Evolutionary conservation across 2,797 vertebrate species (phyloP).

Genomic region (Scolopax bukidnonensis): DNA sequence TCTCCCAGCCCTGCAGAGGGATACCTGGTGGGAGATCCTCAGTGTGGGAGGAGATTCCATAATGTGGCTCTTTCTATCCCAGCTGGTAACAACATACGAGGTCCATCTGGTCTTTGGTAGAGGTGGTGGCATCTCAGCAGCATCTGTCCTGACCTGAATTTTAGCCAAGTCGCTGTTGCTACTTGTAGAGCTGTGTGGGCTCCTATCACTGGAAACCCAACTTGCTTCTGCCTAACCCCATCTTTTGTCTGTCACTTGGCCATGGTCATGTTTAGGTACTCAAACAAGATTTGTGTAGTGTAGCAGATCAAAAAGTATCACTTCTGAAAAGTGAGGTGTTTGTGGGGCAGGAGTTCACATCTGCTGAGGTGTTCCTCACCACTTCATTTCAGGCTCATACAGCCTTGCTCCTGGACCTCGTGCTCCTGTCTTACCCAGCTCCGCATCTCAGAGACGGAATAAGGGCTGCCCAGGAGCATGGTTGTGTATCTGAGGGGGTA

Average conservation of each 20-base stretch:
- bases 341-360: background rate
- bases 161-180: background rate
- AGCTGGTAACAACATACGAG: fast-evolving
- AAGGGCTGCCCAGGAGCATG: too few species aligned
- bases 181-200: background rate
- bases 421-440: background rate
- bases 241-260: background rate
- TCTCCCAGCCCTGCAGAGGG: background rate
- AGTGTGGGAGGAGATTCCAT: fast-evolving
- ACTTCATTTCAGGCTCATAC: background rate
- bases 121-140: background rate
- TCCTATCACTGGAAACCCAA: background rate
- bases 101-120: background rate
- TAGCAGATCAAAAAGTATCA: background rate
- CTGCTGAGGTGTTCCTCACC: background rate
- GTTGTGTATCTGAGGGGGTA: background rate
- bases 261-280: fast-evolving
- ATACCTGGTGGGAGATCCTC: background rate
- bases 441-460: background rate
- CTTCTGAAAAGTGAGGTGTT: background rate
- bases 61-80: background rate
- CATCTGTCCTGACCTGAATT: background rate
- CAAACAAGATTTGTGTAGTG: background rate
- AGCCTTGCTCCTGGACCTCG: background rate
- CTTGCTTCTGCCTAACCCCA: background rate